A percentile compares a stretch with the other conserved stretches of the same genome.
Conservation (phyloP, 2,113 vertebrate species). For the Hypocryptadius cinnamomeus region DNA sequence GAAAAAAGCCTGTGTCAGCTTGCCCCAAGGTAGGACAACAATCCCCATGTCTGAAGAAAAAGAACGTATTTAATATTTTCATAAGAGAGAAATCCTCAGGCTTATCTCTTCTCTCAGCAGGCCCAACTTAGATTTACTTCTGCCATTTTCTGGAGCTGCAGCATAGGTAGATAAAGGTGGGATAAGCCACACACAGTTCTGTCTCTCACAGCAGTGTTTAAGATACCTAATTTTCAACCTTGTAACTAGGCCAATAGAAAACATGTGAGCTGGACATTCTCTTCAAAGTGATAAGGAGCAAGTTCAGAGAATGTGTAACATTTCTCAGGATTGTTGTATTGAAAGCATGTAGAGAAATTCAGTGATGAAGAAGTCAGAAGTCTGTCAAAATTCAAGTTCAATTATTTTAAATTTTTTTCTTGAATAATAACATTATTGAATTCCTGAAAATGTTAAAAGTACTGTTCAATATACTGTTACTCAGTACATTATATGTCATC, state of each 20-base stretch:
- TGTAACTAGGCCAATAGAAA: background rate
- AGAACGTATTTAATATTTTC: background rate
- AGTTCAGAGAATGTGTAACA: background rate
- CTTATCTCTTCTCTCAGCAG: background rate
- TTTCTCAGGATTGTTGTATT: background rate
- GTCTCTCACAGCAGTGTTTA: background rate
- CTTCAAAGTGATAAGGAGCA: background rate
- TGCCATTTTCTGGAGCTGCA: background rate
- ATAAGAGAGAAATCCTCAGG: background rate
- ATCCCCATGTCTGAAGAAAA: background rate
- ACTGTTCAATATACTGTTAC: too few relatives aligned
- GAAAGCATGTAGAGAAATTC: background rate
- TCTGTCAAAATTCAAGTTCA: background rate
- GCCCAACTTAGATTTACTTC: background rate
- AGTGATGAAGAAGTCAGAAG: background rate
- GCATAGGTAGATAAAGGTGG: rapidly evolving
- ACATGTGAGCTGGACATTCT: background rate
- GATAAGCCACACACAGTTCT: background rate
- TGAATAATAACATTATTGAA: background rate
- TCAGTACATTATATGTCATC: rapidly evolving
- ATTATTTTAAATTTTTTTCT: background rate
- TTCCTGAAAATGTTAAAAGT: background rate
- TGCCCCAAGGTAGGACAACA: background rate
- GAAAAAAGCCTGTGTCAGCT: background rate
- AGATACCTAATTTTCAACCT: background rate